phyloP scores from a whole-genome alignment of 1,140 invertebrate species.

The Drosophila erecta region DNA sequence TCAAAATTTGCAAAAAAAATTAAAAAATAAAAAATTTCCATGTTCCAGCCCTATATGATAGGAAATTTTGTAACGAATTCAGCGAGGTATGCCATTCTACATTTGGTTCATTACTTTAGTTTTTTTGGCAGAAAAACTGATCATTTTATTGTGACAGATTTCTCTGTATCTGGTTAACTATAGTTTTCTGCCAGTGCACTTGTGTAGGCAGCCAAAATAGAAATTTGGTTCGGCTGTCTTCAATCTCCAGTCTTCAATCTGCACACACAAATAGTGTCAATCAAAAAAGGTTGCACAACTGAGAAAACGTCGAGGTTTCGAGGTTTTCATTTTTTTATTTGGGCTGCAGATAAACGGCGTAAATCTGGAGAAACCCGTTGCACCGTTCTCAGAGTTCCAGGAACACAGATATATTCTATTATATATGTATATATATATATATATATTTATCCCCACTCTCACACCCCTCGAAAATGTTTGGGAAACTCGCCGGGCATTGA shows the following conservation, averaged over 20 bases:
- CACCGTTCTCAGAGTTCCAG: slow-evolving; percentile 43
- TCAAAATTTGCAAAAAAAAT: no score
- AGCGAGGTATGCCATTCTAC: no score
- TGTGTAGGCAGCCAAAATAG: slow-evolving; percentile 51
- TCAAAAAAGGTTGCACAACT: slow-evolving; percentile 73
- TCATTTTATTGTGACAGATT: no score
- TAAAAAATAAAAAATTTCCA: no score
- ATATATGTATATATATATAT: background rate
- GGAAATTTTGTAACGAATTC: no score
- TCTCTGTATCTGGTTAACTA: no score
- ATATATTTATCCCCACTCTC: slow-evolving; percentile 6
- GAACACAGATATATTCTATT: slow-evolving; percentile 38
- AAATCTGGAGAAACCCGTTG: slow-evolving; percentile 55
- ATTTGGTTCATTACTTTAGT: no score
- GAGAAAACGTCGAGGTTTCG: slow-evolving; percentile 6
- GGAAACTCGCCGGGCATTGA: slow-evolving; percentile 40
- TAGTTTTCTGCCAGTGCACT: slow-evolving; percentile 16
- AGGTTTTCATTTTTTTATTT: slow-evolving; percentile 1
- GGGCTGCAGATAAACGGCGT: slow-evolving; percentile 31
- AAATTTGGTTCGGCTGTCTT: slow-evolving; percentile 52
- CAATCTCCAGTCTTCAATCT: slow-evolving; percentile 47
- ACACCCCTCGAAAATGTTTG: slow-evolving; percentile 8
- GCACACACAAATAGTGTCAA: slow-evolving; percentile 68
- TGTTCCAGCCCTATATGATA: no score
- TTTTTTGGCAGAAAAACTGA: no score